phyloP scores from a whole-genome alignment of 2,888 invertebrate genomes.

The Salticus scenicus region DNA sequence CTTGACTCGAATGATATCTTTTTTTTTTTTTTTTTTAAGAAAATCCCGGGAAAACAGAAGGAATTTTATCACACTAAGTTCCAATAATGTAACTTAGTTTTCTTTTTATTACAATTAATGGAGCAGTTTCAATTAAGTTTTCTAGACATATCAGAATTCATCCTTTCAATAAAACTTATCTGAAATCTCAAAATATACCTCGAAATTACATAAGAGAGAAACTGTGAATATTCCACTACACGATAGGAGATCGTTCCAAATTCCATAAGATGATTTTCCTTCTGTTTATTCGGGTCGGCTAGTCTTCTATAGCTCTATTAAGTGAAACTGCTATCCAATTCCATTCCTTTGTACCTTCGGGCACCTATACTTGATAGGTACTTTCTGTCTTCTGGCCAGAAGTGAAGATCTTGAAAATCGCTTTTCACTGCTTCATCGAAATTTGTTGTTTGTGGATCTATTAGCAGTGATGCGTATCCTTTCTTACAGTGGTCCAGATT shows the following conservation, averaged over 20 bases:
- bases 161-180: no score
- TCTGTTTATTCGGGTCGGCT: not conserved
- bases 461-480: slow-evolving; percentile 8
- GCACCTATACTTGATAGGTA: not conserved
- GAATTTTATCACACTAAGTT: no score
- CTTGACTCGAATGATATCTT: no score
- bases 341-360: not conserved
- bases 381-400: not conserved
- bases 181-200: no score
- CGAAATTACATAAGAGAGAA: not conserved
- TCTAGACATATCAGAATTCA: no score
- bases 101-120: no score
- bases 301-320: not conserved
- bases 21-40: no score
- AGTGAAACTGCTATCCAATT: slow-evolving; percentile 3
- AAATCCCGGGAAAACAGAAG: no score
- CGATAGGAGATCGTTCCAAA: not conserved
- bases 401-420: not conserved
- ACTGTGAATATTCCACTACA: not conserved
- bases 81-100: no score
- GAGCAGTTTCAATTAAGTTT: no score
- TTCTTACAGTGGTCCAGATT: not conserved
- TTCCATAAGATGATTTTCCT: not conserved
- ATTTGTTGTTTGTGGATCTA: not conserved
- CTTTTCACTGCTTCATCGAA: not conserved